Base-by-base conservation (phyloP, 2,797 vertebrate genomes). In the Adelosebastes latens region DNA sequence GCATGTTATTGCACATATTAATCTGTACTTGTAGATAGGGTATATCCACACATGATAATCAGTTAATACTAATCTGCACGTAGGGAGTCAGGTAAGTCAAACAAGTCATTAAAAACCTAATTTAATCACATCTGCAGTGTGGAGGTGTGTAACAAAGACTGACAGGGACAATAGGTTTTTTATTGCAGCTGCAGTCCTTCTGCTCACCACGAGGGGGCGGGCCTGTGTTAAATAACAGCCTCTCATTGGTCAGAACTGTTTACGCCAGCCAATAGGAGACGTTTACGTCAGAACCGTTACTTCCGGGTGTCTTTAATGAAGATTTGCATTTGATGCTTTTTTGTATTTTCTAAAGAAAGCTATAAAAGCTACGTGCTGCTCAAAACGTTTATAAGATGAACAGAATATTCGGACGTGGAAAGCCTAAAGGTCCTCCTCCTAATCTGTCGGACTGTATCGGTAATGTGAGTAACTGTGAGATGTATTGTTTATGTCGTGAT, bases 371-470 rank as follows among this genome's bases (percentile, higher is more conserved):
- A 0, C 13, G 10, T 5, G 36, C 4, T 5, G 8, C 14, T 0
- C 7, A 1, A 69, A 32, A 73, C 68, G 60, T 67, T 29, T 71
- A 31, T 18, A 93, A 88, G 83, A 99, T 99, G 98, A 98, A 99
- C 87, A 95, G 98, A 71, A 96, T 99, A 90, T 99, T 99, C 70
- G 98, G 98, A 55, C 97, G 96, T 39, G 96, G 96, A n/a, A 99
- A 97, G 87, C 96, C 97, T 0, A 98, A 97, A 94, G 94, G 92
- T 34, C 97, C 98, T 29, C 96, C 97, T 7, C 97, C 98, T 7
- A 98, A 96, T 85, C 93, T 99, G 71, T 98, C 98, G 27, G 98
- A 99, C 93, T 99, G 98, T 89, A 98, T 99, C 79, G 97, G 97
- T 32, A 98, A 96, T 94, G 98, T 99, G 94, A 96, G 98, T 95